Conservation (phyloP, 2,113 vertebrate genomes). For the Pristiophorus japonicus region DNA sequence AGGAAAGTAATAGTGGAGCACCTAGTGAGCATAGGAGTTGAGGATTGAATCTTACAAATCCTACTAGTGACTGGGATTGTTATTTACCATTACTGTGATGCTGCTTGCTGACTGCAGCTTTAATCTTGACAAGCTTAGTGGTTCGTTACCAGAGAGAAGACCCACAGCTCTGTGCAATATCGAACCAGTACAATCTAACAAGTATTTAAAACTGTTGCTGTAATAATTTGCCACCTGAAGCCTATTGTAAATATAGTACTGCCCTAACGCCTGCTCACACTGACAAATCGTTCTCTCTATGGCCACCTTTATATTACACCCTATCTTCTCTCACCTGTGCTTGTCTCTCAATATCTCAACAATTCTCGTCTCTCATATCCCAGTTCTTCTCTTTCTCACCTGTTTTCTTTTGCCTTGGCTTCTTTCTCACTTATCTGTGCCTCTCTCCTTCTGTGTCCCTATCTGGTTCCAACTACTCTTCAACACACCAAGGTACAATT, state of each 20-base stretch:
- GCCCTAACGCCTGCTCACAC: not conserved
- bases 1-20: not conserved
- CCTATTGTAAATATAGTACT: not conserved
- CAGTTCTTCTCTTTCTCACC: not conserved
- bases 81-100: not conserved
- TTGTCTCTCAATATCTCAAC: not conserved
- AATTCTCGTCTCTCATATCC: not conserved
- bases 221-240: not conserved
- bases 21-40: not conserved
- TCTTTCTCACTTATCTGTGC: not conserved
- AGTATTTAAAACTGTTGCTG: not conserved
- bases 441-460: not conserved
- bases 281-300: not conserved
- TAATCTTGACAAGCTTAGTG: not conserved
- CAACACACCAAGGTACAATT: not conserved
- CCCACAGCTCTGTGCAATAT: not conserved
- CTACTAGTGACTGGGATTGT: not conserved
- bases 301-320: not conserved
- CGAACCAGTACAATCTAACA: not conserved
- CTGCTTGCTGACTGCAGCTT: not conserved
- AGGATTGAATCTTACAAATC: not conserved
- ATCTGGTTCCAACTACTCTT: not conserved
- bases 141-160: not conserved
- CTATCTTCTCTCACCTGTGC: not conserved
- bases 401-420: not conserved